These are phyloP conservation scores for Calliopum simillimum DNA, from an alignment of 2,888 invertebrate species.

Conservation along the genomic window DNA sequence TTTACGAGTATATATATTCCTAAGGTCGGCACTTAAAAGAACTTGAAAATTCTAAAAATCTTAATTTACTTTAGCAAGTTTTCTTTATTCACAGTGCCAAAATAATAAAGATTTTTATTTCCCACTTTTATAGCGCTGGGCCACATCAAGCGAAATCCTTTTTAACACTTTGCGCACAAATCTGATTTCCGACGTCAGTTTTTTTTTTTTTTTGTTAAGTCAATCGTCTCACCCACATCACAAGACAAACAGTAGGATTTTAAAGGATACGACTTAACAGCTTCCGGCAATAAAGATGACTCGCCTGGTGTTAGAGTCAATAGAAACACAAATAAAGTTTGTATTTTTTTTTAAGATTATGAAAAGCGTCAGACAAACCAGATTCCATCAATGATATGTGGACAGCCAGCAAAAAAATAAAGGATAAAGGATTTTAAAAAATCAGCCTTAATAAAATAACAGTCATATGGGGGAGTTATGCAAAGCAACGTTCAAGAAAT, in stretches of 20 bases:
- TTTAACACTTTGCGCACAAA: constrained; percentile 33
- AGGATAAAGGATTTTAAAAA: not conserved
- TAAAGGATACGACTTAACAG: not conserved
- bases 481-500: too few relatives aligned
- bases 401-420: too few relatives aligned
- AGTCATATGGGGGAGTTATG: too few relatives aligned
- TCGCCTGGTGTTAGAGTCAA: constrained; percentile 22
- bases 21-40: too few relatives aligned
- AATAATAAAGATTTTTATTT: too few relatives aligned
- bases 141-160: constrained; percentile 30
- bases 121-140: too few relatives aligned
- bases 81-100: too few relatives aligned
- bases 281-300: constrained; percentile 27
- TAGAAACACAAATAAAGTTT: constrained; percentile 13
- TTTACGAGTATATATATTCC: too few relatives aligned
- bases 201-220: constrained; percentile 5
- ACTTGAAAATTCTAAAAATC: too few relatives aligned
- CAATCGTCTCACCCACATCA: not conserved
- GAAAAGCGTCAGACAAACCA: constrained; percentile 1
- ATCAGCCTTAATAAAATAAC: not conserved
- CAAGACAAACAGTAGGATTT: not conserved
- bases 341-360: constrained; percentile 8
- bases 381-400: not conserved
- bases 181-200: constrained; percentile 29
- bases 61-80: too few relatives aligned